These are phyloP conservation scores for Astreopora myriophthalma DNA, from an alignment of 64 coral and sea anemone species.

Conservation along the genomic window DNA sequence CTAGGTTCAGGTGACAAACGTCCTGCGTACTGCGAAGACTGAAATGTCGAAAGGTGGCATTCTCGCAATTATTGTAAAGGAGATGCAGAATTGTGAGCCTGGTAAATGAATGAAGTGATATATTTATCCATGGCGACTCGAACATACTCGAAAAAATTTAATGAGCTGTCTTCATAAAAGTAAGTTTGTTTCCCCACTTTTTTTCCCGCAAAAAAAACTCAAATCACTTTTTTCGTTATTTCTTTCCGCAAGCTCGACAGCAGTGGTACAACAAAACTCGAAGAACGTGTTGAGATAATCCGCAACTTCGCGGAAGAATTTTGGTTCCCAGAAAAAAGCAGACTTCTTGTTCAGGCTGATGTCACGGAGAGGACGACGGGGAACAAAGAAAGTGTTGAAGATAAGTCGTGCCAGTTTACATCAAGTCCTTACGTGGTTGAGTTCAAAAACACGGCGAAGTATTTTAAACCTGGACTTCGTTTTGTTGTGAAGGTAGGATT, in stretches of 20 bases:
- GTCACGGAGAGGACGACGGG: constrained; percentile 83
- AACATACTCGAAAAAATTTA: too few relatives aligned
- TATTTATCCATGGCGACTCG: too few relatives aligned
- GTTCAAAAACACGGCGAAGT: constrained; percentile 72
- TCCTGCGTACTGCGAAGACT: too few relatives aligned
- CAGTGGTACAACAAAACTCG: background rate
- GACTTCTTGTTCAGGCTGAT: constrained; percentile 77
- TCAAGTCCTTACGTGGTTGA: constrained; percentile 70
- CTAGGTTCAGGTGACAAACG: too few relatives aligned
- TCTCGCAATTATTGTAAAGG: too few relatives aligned
- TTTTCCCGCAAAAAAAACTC: too few relatives aligned
- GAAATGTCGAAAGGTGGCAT: too few relatives aligned
- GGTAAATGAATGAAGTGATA: too few relatives aligned
- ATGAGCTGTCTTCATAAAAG: too few relatives aligned
- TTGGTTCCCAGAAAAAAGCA: constrained; percentile 84
- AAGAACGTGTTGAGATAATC: background rate
- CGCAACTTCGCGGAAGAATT: constrained; percentile 23
- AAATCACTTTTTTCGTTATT: too few relatives aligned
- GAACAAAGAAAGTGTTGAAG: constrained; percentile 60
- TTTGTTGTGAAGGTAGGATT: constrained; percentile 74
- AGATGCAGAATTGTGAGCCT: too few relatives aligned
- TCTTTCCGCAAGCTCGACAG: background rate
- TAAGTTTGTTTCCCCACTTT: too few relatives aligned
- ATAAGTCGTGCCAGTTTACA: constrained; percentile 83
- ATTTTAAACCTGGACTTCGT: constrained; percentile 89